Base-by-base conservation (phyloP, 2,113 vertebrate genomes). In the Apeltes quadracus region DNA sequence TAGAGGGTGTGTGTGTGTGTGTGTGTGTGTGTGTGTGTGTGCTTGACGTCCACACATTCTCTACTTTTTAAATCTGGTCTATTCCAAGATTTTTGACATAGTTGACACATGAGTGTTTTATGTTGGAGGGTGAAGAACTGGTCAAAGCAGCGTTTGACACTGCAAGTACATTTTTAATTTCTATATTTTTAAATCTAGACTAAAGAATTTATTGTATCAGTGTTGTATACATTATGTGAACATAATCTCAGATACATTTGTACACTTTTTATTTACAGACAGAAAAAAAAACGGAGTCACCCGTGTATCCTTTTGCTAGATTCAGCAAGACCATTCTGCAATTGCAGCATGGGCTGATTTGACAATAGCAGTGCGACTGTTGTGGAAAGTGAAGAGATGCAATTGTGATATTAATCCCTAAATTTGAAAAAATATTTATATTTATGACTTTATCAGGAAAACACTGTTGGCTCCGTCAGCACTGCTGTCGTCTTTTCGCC, bases 1-100 rank as follows among this genome's bases (percentile, higher is more conserved):
- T 29, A 8, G 20, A 32, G 44, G 4, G 44, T 34, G 20, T 29
- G 41, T 29, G 23, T 46, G 25, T 46, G 25, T 27, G 14, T 61
- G 62, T 14, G 20, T 62, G 41, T 48, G 46, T 3, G 9, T 59
- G 32, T 3, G 20, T 53, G 64, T 16, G n/a, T 59, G 23, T 39
- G 46, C 25, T 10, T 50, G 58, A 32, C 69, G 44, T 43, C 51
- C 41, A 43, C 50, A 51, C 50, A 53, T 25, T 53, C 22, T 51
- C n/a, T 50, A 50, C 48, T 50, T 23, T 51, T 22, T 51, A 51
- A 51, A 51, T 51, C 48, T 5, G 48, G 46, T 12, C 10, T 2
- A 50, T 22, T 50, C 48, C n/a, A 22, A 50, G 7, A 22, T 50
- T 50, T 48, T 48, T 7, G 18, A 22, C 20, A 20, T 3, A 51